Evolutionary conservation across 2,113 vertebrate genomes (phyloP).

Genomic region (Gorsachius goisagi): DNA sequence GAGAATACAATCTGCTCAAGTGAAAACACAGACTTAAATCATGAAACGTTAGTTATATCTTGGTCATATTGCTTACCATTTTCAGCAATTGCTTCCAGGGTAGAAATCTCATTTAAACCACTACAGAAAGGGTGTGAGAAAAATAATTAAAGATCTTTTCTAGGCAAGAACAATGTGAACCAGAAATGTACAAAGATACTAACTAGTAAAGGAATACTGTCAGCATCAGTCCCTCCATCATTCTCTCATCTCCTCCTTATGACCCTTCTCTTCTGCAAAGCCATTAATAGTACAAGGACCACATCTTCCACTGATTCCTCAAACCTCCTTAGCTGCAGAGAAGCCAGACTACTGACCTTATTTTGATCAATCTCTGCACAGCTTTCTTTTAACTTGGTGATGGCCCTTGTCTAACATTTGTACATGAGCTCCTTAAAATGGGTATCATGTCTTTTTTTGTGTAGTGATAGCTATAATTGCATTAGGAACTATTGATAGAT

Average conservation of each 20-base stretch:
- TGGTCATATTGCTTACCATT: conserved; percentile 49
- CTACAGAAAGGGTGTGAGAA: neutral
- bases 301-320: neutral
- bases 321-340: neutral
- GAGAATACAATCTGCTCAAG: neutral
- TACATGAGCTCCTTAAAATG: neutral
- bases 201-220: neutral
- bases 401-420: neutral
- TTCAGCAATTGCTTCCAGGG: conserved; percentile 36
- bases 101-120: conserved; percentile 5
- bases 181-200: neutral
- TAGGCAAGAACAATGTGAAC: neutral
- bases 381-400: neutral
- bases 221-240: neutral
- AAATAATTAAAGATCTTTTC: neutral
- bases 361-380: neutral
- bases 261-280: neutral
- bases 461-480: neutral
- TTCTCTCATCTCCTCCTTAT: neutral
- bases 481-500: neutral
- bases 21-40: neutral
- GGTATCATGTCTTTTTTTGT: neutral
- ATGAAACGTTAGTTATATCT: neutral
- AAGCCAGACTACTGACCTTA: neutral
- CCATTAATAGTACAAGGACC: neutral